Conservation (phyloP, 2,888 invertebrate genomes). For the Tetheella fluctuosa region DNA sequence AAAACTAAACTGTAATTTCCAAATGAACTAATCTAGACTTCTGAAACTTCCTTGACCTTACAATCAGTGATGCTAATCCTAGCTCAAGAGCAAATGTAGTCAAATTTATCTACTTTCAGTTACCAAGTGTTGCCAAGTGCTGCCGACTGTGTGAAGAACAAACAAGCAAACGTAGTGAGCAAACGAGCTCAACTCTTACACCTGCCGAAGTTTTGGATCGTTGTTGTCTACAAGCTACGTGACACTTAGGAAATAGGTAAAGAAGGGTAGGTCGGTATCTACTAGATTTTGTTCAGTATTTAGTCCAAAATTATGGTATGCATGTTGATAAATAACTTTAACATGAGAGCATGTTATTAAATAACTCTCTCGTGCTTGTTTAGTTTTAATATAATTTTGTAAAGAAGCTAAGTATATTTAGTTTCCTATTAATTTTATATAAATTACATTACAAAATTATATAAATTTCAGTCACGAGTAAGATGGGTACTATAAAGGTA, state of each 20-base stretch:
- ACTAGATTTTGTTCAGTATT: not conserved
- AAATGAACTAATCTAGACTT: constrained; percentile 39
- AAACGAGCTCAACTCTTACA: constrained; percentile 56
- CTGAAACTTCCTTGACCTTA: constrained; percentile 51
- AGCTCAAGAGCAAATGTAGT: constrained; percentile 44
- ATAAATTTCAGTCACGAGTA: constrained; percentile 23
- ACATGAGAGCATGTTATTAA: too few relatives aligned
- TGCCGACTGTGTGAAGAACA: constrained; percentile 51
- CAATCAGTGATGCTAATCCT: constrained; percentile 66
- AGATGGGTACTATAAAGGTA: constrained; percentile 30
- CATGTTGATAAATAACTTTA: not conserved
- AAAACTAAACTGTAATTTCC: constrained; percentile 20
- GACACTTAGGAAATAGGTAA: not conserved
- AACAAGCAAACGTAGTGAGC: constrained; percentile 59
- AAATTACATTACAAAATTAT: not conserved
- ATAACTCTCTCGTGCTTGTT: too few relatives aligned
- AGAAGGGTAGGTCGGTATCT: not conserved
- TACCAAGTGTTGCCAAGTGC: constrained; percentile 46
- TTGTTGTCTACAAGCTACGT: constrained; percentile 1
- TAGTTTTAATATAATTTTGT: not conserved
- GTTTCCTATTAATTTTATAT: not conserved
- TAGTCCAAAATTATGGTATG: not conserved
- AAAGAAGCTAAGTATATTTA: not conserved
- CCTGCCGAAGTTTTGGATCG: constrained; percentile 52
- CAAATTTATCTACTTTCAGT: constrained; percentile 66